Percentiles rank a stretch among this genome's conserved stretches.
Evolutionary conservation across 2,113 vertebrate species (phyloP).

Genomic region (Nerophis ophidion): DNA sequence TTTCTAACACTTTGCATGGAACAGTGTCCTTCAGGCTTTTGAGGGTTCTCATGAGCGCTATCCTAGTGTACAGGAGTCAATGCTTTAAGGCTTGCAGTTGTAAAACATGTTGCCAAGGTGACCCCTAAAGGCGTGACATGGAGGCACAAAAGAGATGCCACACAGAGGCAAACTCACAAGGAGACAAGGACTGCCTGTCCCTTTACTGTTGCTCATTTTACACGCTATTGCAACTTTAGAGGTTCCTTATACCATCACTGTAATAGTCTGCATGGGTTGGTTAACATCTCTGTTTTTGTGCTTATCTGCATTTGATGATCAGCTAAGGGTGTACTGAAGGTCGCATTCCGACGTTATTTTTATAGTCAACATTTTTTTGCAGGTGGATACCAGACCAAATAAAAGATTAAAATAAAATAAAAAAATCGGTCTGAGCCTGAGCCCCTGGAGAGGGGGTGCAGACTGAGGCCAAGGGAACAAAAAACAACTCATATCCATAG

Average conservation of each 20-base stretch:
- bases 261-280: neutral
- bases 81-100: conserved; percentile 41
- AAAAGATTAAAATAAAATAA: too few species aligned
- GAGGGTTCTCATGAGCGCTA: conserved; percentile 23
- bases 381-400: too few species aligned
- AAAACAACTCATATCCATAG: too few species aligned
- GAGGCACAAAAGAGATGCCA: conserved; percentile 43
- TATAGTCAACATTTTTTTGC: too few species aligned
- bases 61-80: conserved; percentile 42
- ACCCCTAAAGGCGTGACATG: conserved; percentile 47
- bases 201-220: conserved; percentile 30
- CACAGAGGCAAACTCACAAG: conserved; percentile 14
- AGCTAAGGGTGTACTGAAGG: too few species aligned
- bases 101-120: conserved; percentile 60
- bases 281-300: too few species aligned
- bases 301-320: too few species aligned
- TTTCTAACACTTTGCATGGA: neutral
- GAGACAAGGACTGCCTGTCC: conserved; percentile 18
- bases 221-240: neutral
- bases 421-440: too few species aligned
- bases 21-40: conserved; percentile 28
- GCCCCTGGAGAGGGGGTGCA: too few species aligned
- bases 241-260: neutral
- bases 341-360: too few species aligned
- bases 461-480: too few species aligned